phyloP scores from a whole-genome alignment of 2,797 vertebrate species.

The Hyperoplus immaculatus region DNA sequence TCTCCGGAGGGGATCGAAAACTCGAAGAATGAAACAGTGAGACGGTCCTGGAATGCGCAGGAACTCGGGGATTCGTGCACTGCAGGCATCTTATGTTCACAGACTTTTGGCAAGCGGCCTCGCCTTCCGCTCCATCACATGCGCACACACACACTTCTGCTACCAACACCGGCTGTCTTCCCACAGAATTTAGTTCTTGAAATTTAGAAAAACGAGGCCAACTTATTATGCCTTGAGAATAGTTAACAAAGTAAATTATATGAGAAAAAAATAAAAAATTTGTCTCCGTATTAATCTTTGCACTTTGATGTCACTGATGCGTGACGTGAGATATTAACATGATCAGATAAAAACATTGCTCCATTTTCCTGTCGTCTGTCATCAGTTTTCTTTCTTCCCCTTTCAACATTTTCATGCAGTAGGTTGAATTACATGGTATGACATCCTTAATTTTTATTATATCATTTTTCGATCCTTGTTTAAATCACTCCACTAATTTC shows the following conservation, averaged over 20 bases:
- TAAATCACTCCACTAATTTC: slow-evolving; percentile 15
- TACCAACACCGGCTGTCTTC: neutral
- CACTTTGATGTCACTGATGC: slow-evolving; percentile 35
- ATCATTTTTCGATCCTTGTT: slow-evolving; percentile 29
- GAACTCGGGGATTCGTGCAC: neutral
- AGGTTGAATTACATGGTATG: neutral
- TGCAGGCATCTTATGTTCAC: slow-evolving; percentile 10
- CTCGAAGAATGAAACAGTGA: slow-evolving; percentile 10
- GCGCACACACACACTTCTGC: neutral
- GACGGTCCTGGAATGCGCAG: neutral
- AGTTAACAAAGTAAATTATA: neutral
- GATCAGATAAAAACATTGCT: slow-evolving; percentile 40
- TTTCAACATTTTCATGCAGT: slow-evolving; percentile 18
- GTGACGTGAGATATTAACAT: slow-evolving; percentile 22
- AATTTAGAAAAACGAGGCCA: neutral
- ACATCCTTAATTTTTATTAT: neutral
- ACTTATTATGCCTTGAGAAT: neutral
- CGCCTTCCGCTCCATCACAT: neutral
- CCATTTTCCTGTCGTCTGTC: slow-evolving; percentile 3
- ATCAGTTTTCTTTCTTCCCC: slow-evolving; percentile 10
- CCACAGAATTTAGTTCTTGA: neutral
- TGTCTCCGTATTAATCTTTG: slow-evolving; percentile 16
- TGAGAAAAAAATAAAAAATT: slow-evolving; percentile 16
- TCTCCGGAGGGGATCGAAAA: slow-evolving; percentile 15
- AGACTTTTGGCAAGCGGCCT: slow-evolving; percentile 1